A percentile compares a stretch with the other conserved stretches of the same genome.
Conservation (phyloP, 2,113 vertebrate genomes). For the Cacatua alba region DNA sequence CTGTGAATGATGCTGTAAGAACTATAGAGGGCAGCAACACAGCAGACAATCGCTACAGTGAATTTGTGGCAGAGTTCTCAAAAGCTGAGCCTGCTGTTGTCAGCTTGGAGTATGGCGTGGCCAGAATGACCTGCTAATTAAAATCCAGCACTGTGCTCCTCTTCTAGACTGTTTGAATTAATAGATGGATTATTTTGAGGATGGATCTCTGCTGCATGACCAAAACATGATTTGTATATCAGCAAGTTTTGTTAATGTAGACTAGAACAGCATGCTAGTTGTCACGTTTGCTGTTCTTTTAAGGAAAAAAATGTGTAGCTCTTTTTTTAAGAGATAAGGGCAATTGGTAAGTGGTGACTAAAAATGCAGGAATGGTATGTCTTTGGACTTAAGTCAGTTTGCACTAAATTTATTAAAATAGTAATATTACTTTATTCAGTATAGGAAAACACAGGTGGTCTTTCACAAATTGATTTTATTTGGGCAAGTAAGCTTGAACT, state of each 20-base stretch:
- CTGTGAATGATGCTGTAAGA: slow-evolving; percentile 77
- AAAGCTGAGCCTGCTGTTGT: slow-evolving; percentile 90
- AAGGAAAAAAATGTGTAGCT: neutral
- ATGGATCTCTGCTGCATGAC: slow-evolving; percentile 31
- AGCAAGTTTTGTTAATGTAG: slow-evolving; percentile 10
- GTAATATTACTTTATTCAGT: slow-evolving; percentile 34
- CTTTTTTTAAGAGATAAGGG: slow-evolving; percentile 22
- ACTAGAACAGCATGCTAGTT: slow-evolving; percentile 42
- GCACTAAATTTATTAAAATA: slow-evolving; percentile 42
- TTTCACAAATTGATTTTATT: slow-evolving; percentile 54
- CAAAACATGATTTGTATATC: slow-evolving; percentile 33
- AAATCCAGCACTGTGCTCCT: neutral
- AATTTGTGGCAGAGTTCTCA: slow-evolving; percentile 82
- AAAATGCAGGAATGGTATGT: slow-evolving; percentile 16
- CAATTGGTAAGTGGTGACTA: slow-evolving; percentile 24
- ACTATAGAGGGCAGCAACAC: slow-evolving; percentile 93
- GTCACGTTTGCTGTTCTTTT: slow-evolving; percentile 51
- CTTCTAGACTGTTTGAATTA: neutral
- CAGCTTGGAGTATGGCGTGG: slow-evolving; percentile 93
- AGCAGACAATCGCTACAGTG: slow-evolving; percentile 88
- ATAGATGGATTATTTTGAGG: neutral
- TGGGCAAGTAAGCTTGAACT: slow-evolving; percentile 40
- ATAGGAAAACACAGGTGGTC: slow-evolving; percentile 48
- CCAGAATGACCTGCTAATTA: slow-evolving; percentile 92
- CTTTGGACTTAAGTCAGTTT: slow-evolving; percentile 43